Evolutionary conservation across 1,140 invertebrate genomes (phyloP), one percentile per base, ranked within the genome.

Genomic region (Megalonaias nervosa): DNA sequence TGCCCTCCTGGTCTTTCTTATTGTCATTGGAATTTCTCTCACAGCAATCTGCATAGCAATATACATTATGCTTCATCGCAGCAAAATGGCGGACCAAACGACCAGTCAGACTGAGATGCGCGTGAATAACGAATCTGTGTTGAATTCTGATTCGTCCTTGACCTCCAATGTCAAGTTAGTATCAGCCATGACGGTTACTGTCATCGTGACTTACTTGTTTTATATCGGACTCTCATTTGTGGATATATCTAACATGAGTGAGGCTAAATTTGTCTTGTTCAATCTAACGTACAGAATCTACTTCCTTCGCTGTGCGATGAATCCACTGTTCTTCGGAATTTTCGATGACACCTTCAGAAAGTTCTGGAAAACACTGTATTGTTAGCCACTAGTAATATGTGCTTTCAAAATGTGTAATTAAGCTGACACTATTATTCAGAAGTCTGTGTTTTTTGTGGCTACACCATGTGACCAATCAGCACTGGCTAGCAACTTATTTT

Each of bases 281-380:
- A 62, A 58, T 38, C 21, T 75, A 12, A 57, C 38, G 15, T 75
- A 64, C 26, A 69, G 74, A 26, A 31, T 64, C 11, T 75, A 75
- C 65, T 75, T 75, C 48, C 57, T 75, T 62, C 74, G 70, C 21
- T 70, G 67, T 56, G 61, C 70, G 11, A 75, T 75, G 4, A 75
- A 75, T 56, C 74, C 74, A 55, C 55, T 75, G 38, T 38, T 75
- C 13, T 75, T 70, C 55, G 11, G 38, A 48, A 48, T 48, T 4
- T 48, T 48, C 38, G 38, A 48, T 48, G 38, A 48, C 38, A 48
- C 9, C 38, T 48, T 48, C 38, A 48, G 6, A 48, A 4, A 48
- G 38, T 48, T 48, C 38, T 48, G 38, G 38, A 48, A 48, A 48
- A 48, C 38, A 48, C 38, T 48, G 38, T 6, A 6, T 48, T 6